Evolutionary conservation across 2,797 vertebrate species (phyloP), one percentile per base, ranked within the genome.

Genomic region (Urosaurus nigricauda): DNA sequence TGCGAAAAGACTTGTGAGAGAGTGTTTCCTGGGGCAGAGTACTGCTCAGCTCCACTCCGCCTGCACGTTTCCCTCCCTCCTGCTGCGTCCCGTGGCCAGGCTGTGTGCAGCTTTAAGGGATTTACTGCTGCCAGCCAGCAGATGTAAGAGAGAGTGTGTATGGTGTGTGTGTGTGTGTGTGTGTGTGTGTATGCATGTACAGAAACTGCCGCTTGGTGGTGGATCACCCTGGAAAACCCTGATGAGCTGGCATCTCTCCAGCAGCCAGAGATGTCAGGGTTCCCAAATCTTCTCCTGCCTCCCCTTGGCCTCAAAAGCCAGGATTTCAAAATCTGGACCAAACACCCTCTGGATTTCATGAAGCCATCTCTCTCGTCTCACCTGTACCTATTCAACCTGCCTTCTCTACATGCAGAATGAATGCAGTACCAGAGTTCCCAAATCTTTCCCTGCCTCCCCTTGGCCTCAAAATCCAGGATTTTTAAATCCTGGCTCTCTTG

Each of bases 221-320:
- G 88, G 79, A 82, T 89, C 88, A 89, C 88, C 84, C 88, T 86
- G 84, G 88, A 89, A 89, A 89, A 89, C 88, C 88, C 88, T 86
- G 60, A 56, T 4, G 40, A 58, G 84, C 26, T 89, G 88, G 88
- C 84, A 37, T 17, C 60, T 12, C 35, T 75, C 79, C 88, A 89
- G 88, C 79, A 21, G 73, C 43, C 84, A 58, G 68, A 43, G 56
- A 65, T 60, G 3, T 43, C 71, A 6, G 16, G 43, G 47, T 29
- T 17, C 71, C 71, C 37, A 60, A 40, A 29, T 47, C 43, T 43
- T 26, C 24, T 11, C 1, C 58, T 2, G 2, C 68, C 79, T n/a
- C 14, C 53, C 19, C 5, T 21, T 51, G 14, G 35, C 43, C 32
- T 17, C 21, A 5, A 8, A 37, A 68, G 0, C 11, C 58, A 32